These are phyloP conservation scores for Pemphigus obesinymphae DNA, from an alignment of 1,140 invertebrate genomes.

Conservation along the genomic window DNA sequence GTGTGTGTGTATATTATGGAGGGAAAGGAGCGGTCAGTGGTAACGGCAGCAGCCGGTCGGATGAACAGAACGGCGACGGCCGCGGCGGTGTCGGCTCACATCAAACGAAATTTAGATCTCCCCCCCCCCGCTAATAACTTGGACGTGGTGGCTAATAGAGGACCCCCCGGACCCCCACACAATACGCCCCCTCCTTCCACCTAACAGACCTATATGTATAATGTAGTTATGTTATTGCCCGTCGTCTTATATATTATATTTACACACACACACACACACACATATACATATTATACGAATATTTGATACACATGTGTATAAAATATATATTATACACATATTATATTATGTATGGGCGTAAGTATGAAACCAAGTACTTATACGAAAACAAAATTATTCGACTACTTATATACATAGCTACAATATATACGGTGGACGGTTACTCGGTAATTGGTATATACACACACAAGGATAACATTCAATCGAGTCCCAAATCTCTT, in stretches of 20 bases:
- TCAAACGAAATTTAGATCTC: constrained; percentile 30
- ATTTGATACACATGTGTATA: too few species aligned
- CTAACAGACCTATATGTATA: neutral
- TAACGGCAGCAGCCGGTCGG: constrained; percentile 1
- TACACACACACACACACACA: neutral
- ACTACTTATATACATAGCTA: too few species aligned
- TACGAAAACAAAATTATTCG: too few species aligned
- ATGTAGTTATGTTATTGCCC: too few species aligned
- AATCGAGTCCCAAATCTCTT: too few species aligned
- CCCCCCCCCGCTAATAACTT: constrained; percentile 2
- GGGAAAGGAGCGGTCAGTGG: constrained; percentile 5
- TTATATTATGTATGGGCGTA: too few species aligned
- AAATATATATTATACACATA: too few species aligned
- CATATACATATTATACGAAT: too few species aligned
- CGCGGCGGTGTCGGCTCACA: constrained; percentile 18
- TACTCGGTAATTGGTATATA: too few species aligned
- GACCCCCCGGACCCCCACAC: neutral
- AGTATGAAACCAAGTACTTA: too few species aligned
- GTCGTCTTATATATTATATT: constrained; percentile 1
- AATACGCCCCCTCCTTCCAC: neutral
- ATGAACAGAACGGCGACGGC: constrained; percentile 2
- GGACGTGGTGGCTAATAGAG: constrained; percentile 8
- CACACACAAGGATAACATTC: too few species aligned
- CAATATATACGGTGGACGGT: too few species aligned
- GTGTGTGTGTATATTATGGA: neutral